Evolutionary conservation across 2,797 vertebrate species (phyloP).

Genomic region (Falco columbarius): DNA sequence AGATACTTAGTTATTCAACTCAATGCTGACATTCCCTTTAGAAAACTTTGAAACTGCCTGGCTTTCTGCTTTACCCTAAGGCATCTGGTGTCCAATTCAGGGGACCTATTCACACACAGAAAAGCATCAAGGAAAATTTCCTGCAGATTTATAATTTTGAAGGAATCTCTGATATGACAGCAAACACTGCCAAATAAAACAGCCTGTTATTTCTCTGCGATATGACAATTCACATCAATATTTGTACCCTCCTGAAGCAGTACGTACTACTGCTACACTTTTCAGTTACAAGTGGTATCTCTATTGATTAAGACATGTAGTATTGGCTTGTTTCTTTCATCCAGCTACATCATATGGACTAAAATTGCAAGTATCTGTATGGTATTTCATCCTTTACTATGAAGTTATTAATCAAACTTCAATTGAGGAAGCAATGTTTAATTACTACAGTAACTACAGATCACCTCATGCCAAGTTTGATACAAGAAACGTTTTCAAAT

Average conservation of each 20-base stretch:
- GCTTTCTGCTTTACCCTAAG: neutral
- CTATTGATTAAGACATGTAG: neutral
- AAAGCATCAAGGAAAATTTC: neutral
- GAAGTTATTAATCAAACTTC: neutral
- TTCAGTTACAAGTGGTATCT: neutral
- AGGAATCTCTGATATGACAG: neutral
- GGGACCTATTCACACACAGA: neutral
- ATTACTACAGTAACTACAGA: neutral
- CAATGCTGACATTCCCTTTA: neutral
- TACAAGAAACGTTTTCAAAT: neutral
- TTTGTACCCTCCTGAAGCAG: neutral
- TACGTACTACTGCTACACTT: neutral
- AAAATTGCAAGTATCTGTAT: neutral
- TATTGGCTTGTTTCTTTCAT: neutral
- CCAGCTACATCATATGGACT: neutral
- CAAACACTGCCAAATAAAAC: neutral
- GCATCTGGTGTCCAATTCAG: neutral
- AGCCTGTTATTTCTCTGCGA: neutral
- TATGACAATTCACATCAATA: neutral
- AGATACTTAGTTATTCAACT: neutral
- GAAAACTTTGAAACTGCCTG: neutral
- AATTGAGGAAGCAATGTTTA: neutral
- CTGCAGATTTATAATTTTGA: neutral
- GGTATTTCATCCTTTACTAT: neutral
- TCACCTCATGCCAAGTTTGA: neutral